These are phyloP conservation scores for Parambassis ranga DNA, from an alignment of 2,797 vertebrate genomes.

Conservation along the genomic window DNA sequence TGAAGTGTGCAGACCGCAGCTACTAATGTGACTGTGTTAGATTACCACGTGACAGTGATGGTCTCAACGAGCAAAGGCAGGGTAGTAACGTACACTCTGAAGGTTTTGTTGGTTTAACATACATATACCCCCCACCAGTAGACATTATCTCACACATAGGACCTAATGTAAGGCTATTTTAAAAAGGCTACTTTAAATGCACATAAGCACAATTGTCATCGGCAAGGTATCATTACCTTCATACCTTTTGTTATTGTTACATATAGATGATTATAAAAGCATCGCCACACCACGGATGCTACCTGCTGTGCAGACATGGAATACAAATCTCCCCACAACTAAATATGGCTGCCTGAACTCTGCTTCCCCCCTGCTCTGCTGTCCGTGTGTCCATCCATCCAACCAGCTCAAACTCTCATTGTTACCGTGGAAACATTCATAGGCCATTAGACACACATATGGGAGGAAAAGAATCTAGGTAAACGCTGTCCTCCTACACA, in stretches of 20 bases:
- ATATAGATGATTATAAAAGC: slow-evolving; percentile 23
- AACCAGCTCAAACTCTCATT: slow-evolving; percentile 54
- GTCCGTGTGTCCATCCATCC: slow-evolving; percentile 34
- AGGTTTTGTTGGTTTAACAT: no score
- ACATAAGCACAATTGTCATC: neutral
- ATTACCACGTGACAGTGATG: no score
- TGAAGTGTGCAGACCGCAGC: no score
- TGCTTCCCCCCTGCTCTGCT: slow-evolving; percentile 39
- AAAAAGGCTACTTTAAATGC: no score
- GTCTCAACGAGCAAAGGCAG: no score
- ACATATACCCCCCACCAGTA: no score
- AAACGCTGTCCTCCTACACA: slow-evolving; percentile 64
- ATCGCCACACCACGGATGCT: slow-evolving; percentile 41
- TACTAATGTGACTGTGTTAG: no score
- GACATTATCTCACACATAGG: no score
- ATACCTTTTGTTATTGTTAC: slow-evolving; percentile 36
- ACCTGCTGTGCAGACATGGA: slow-evolving; percentile 57
- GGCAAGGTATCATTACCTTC: no score
- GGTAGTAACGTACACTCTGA: no score
- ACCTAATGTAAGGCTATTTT: no score
- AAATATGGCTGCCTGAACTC: slow-evolving; percentile 60
- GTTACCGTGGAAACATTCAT: slow-evolving; percentile 82
- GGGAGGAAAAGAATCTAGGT: slow-evolving; percentile 70
- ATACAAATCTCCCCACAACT: slow-evolving; percentile 30
- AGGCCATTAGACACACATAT: slow-evolving; percentile 80